A percentile compares a stretch with the other conserved stretches of the same genome.
phyloP scores from a whole-genome alignment of 2,113 vertebrate genomes.

The Phodopus roborovskii region DNA sequence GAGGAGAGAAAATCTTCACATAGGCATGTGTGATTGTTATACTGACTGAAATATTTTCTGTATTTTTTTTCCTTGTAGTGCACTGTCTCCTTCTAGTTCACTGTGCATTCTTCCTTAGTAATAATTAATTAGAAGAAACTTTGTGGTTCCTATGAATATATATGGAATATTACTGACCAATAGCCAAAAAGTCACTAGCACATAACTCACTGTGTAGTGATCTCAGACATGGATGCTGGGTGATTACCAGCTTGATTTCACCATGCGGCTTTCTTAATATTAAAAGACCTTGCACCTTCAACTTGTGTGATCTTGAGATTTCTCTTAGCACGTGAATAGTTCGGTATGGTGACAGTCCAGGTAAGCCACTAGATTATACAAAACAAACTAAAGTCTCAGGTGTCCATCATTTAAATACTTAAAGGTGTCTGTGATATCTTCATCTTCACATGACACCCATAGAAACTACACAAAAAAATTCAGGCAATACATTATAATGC shows the following conservation, averaged over 20 bases:
- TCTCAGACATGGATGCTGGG: background rate
- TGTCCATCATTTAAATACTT: accelerated
- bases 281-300: background rate
- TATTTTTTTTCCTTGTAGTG: background rate
- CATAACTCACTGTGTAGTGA: too few species aligned
- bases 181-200: background rate
- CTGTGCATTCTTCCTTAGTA: background rate
- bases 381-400: accelerated
- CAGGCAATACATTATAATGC: accelerated
- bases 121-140: background rate
- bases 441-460: background rate
- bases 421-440: background rate
- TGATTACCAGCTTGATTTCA: background rate
- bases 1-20: background rate
- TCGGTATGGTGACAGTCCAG: background rate
- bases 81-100: background rate
- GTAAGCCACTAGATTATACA: background rate
- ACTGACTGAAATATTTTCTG: background rate
- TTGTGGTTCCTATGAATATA: accelerated
- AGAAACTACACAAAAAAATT: background rate
- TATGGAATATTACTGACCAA: accelerated
- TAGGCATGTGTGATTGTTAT: background rate
- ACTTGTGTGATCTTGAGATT: background rate
- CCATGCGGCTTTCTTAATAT: background rate
- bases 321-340: background rate